Percentiles rank a stretch among this genome's conserved stretches.
Conservation (phyloP, 2,888 invertebrate species). For the Spodoptera exigua region DNA sequence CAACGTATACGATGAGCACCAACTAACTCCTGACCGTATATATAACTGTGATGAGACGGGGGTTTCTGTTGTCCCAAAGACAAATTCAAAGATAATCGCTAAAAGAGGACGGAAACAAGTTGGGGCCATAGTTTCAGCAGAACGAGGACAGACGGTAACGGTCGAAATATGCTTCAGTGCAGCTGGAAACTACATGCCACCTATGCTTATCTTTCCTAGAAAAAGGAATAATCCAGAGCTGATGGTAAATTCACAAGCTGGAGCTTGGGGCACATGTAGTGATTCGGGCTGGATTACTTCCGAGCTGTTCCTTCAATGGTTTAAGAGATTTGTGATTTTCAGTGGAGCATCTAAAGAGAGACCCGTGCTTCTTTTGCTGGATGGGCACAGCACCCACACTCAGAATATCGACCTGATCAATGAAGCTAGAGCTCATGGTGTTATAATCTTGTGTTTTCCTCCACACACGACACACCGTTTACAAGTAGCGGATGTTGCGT, state of each 20-base stretch:
- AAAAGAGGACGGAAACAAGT: slow-evolving; percentile 3
- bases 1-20: slow-evolving; percentile 49
- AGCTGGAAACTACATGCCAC: slow-evolving; percentile 48
- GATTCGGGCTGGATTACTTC: slow-evolving; percentile 21
- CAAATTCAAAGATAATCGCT: slow-evolving; percentile 1
- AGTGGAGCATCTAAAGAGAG: slow-evolving; percentile 13
- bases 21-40: slow-evolving; percentile 27
- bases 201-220: slow-evolving; percentile 27
- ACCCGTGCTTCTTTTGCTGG: slow-evolving; percentile 36
- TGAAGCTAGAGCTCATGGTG: slow-evolving; percentile 38
- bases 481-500: slow-evolving; percentile 32
- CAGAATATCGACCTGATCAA: slow-evolving; percentile 44
- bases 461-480: slow-evolving; percentile 37
- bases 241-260: slow-evolving; percentile 3
- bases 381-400: slow-evolving; percentile 45
- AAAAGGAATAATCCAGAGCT: slow-evolving; percentile 5
- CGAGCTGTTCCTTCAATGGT: slow-evolving; percentile 14
- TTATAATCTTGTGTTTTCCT: slow-evolving; percentile 42
- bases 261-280: slow-evolving; percentile 19
- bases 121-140: not conserved
- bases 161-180: slow-evolving; percentile 18
- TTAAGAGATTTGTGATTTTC: slow-evolving; percentile 16
- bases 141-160: slow-evolving; percentile 2
- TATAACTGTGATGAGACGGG: slow-evolving; percentile 5
- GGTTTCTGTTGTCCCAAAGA: slow-evolving; percentile 2